Conservation (phyloP, 2,113 vertebrate species). For the Ictalurus punctatus region DNA sequence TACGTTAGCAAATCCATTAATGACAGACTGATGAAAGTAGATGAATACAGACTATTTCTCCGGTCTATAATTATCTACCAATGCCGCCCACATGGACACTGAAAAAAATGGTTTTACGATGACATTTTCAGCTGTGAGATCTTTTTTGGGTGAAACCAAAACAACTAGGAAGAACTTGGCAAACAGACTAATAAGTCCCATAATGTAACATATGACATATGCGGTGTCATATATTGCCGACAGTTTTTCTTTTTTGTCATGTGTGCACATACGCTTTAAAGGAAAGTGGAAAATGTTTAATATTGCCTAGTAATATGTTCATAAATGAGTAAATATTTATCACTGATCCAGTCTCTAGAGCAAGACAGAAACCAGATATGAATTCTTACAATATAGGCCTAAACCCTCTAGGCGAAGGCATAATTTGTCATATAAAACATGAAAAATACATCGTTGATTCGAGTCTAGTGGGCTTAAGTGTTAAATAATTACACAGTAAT, state of each 20-base stretch:
- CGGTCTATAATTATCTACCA: not conserved
- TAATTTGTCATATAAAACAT: slow-evolving; percentile 40
- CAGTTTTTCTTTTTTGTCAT: not conserved
- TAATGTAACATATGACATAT: not conserved
- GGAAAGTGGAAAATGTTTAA: not conserved
- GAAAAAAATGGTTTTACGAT: not conserved
- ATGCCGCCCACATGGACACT: not conserved
- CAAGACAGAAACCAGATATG: slow-evolving; percentile 8
- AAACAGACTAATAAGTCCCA: not conserved
- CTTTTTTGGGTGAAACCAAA: not conserved
- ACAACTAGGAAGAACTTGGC: not conserved
- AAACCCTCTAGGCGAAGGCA: slow-evolving; percentile 7
- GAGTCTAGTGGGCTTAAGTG: slow-evolving; percentile 32
- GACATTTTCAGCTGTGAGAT: not conserved
- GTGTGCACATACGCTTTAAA: not conserved
- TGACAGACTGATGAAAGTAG: not conserved
- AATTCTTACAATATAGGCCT: not conserved
- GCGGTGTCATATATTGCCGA: not conserved
- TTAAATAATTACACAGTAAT: slow-evolving; percentile 51
- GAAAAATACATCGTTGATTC: slow-evolving; percentile 41
- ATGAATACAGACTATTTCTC: not conserved
- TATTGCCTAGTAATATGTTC: not conserved
- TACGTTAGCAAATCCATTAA: not conserved
- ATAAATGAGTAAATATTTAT: slow-evolving; percentile 1
- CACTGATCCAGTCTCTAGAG: slow-evolving; percentile 6